These are phyloP conservation scores for Polymixis lichenea DNA, from an alignment of 2,888 invertebrate species.

Conservation along the genomic window DNA sequence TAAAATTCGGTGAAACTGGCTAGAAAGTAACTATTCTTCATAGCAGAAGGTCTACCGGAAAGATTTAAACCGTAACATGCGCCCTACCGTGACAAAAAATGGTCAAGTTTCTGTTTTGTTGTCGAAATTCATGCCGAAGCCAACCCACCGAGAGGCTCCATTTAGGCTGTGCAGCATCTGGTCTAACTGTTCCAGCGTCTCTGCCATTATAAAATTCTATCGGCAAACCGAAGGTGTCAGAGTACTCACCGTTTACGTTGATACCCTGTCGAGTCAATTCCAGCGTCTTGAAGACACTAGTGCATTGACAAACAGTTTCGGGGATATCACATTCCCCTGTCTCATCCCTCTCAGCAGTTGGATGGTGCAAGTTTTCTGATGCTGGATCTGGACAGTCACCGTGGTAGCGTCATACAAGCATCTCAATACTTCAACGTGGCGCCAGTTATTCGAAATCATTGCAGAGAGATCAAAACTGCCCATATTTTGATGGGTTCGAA, in stretches of 20 bases:
- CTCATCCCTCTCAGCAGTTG: not conserved
- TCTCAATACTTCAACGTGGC: too few species aligned
- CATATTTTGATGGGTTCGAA: too few species aligned
- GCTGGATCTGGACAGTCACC: not conserved
- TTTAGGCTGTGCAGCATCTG: not conserved
- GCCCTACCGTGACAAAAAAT: not conserved
- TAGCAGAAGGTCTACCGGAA: too few species aligned
- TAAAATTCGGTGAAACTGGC: not conserved
- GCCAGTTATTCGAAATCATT: too few species aligned
- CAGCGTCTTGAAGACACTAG: not conserved
- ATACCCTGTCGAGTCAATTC: not conserved
- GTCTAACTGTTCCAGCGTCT: not conserved
- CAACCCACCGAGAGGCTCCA: not conserved
- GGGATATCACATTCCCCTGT: not conserved
- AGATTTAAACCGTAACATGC: not conserved
- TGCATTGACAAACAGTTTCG: not conserved
- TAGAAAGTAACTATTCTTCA: too few species aligned
- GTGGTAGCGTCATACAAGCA: not conserved
- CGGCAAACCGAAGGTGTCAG: not conserved
- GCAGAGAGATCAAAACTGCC: too few species aligned
- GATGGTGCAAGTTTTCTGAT: not conserved
- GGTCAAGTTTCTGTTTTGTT: not conserved
- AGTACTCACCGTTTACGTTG: not conserved
- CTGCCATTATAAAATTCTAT: not conserved
- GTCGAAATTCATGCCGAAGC: too few species aligned